A percentile compares a stretch with the other conserved stretches of the same genome.
phyloP scores from a whole-genome alignment of 1,140 invertebrate species.

The Apis cerana region DNA sequence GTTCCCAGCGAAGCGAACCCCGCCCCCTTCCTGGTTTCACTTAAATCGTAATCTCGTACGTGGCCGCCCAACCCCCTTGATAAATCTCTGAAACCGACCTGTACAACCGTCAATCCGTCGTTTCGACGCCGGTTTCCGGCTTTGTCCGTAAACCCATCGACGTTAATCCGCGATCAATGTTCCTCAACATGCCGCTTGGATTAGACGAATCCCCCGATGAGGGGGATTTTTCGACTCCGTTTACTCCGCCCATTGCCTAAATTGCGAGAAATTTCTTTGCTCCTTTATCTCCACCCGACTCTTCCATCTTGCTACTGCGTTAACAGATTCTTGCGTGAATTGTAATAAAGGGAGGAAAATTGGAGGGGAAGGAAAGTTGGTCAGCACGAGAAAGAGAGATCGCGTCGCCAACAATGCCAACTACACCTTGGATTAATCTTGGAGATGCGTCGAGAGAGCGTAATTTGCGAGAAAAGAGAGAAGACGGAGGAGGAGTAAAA shows the following conservation, averaged over 20 bases:
- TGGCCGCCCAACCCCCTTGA: slow-evolving; percentile 14
- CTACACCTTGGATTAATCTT: not conserved
- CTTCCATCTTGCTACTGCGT: too few relatives aligned
- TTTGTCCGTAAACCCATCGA: slow-evolving; percentile 44
- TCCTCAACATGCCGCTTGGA: slow-evolving; percentile 10
- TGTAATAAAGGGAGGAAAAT: too few relatives aligned
- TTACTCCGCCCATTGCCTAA: not conserved
- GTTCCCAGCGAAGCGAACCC: slow-evolving; percentile 46
- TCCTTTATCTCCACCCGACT: too few relatives aligned
- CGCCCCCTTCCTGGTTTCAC: slow-evolving; percentile 49
- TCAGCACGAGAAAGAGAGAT: slow-evolving; percentile 2
- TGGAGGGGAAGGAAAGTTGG: too few relatives aligned
- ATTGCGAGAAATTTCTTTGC: not conserved
- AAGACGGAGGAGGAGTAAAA: not conserved
- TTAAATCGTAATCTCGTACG: slow-evolving; percentile 67
- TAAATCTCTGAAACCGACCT: slow-evolving; percentile 15
- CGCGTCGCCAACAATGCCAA: not conserved
- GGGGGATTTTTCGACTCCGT: slow-evolving; percentile 44
- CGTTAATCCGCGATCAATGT: slow-evolving; percentile 63
- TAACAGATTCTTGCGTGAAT: too few relatives aligned
- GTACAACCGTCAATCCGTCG: slow-evolving; percentile 33
- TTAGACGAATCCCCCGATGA: slow-evolving; percentile 22
- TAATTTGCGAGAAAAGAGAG: slow-evolving; percentile 17
- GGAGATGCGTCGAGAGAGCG: slow-evolving; percentile 6
- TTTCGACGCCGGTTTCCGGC: slow-evolving; percentile 36